These are phyloP conservation scores for Astyanax mexicanus DNA, from an alignment of 2,797 vertebrate species.

Conservation along the genomic window DNA sequence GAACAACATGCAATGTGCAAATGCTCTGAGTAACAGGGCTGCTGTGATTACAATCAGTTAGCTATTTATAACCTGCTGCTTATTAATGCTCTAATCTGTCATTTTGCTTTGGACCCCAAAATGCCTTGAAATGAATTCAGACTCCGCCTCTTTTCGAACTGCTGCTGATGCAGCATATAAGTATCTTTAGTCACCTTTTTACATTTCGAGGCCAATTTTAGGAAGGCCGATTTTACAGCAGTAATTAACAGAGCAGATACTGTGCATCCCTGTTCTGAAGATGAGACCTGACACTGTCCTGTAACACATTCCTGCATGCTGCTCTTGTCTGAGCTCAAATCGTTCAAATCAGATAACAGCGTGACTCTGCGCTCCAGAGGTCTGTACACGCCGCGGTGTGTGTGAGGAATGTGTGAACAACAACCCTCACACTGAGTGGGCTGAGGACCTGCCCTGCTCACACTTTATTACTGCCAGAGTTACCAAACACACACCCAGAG, in stretches of 20 bases:
- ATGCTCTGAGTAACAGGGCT: too few relatives aligned
- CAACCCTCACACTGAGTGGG: not conserved
- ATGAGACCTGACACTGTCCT: not conserved
- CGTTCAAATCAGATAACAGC: not conserved
- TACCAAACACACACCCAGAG: not conserved
- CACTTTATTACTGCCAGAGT: not conserved
- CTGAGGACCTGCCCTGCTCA: not conserved
- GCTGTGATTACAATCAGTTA: too few relatives aligned
- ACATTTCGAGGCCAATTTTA: too few relatives aligned
- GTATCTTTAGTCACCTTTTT: too few relatives aligned
- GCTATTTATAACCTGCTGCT: too few relatives aligned
- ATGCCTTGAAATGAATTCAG: too few relatives aligned
- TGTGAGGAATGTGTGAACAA: slow-evolving; percentile 2
- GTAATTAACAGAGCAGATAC: not conserved
- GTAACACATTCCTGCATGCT: not conserved
- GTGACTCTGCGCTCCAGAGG: not conserved
- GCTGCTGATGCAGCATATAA: too few relatives aligned
- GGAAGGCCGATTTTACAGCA: not conserved
- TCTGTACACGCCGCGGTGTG: not conserved
- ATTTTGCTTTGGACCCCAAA: too few relatives aligned
- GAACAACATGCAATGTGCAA: too few relatives aligned
- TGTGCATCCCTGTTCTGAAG: not conserved
- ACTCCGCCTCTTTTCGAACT: too few relatives aligned
- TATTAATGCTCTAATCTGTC: too few relatives aligned
- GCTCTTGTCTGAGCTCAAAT: not conserved